Evolutionary conservation across 2,797 vertebrate genomes (phyloP).

Genomic region (Muraenolepis orangiensis): DNA sequence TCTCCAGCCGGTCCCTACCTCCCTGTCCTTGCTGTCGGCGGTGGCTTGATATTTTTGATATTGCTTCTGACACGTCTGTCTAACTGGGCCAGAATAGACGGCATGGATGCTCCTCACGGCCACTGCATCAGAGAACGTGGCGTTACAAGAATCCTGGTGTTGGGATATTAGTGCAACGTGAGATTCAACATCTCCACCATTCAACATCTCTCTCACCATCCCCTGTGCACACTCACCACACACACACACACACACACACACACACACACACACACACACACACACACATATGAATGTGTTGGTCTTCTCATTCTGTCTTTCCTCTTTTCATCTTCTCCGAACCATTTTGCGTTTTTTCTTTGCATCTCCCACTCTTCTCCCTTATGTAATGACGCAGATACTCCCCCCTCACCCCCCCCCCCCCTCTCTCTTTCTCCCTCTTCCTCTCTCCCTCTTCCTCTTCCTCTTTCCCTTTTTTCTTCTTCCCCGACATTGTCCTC

Average conservation of each 20-base stretch:
- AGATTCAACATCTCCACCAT: background rate
- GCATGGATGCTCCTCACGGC: background rate
- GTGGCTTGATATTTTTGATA: background rate
- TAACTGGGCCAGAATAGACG: background rate
- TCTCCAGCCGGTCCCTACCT: background rate
- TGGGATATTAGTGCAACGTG: background rate
- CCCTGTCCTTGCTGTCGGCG: background rate
- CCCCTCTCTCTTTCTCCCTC: constrained; percentile 13
- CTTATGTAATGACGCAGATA: background rate
- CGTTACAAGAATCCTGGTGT: background rate
- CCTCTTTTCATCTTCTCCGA: background rate
- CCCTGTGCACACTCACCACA: too few species aligned
- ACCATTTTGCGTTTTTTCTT: background rate
- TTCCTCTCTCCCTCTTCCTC: constrained; percentile 17
- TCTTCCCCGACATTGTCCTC: background rate
- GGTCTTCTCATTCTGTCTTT: background rate
- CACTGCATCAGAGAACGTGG: background rate
- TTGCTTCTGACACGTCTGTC: background rate
- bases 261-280: background rate
- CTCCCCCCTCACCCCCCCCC: background rate
- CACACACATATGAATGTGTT: background rate
- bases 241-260: background rate
- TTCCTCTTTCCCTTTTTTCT: constrained; percentile 14
- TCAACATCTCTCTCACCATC: too few species aligned
- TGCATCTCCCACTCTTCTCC: background rate